phyloP scores from a whole-genome alignment of 2,113 vertebrate species.

The Oxyura jamaicensis region DNA sequence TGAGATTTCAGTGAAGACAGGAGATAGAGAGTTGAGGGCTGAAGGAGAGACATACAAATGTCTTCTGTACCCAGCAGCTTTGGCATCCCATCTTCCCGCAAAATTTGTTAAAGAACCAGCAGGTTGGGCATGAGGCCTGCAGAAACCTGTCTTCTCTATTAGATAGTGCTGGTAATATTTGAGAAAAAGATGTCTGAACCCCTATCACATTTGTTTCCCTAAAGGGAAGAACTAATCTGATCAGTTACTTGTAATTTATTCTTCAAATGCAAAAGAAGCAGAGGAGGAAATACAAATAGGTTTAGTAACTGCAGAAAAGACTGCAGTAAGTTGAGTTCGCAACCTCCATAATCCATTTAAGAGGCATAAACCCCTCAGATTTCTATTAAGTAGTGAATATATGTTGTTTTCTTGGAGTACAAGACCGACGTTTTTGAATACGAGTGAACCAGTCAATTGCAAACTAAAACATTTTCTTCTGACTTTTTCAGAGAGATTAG shows the following conservation, averaged over 20 bases:
- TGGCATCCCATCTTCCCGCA: neutral
- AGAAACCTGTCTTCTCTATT: neutral
- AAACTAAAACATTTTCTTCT: neutral
- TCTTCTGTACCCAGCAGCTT: neutral
- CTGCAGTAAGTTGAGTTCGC: neutral
- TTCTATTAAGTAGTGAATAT: neutral
- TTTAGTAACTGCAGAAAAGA: neutral
- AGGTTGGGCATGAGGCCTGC: neutral
- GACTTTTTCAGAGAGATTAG: neutral
- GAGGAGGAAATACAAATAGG: neutral
- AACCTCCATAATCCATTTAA: neutral
- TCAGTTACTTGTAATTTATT: neutral
- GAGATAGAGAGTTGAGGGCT: neutral
- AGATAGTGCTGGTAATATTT: neutral
- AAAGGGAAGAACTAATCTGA: slow-evolving; percentile 12
- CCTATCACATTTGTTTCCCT: neutral
- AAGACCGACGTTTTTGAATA: neutral
- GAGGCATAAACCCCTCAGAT: neutral
- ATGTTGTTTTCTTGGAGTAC: neutral
- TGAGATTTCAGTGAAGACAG: neutral
- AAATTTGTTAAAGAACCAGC: neutral
- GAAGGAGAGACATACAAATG: neutral
- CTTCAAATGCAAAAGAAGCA: neutral
- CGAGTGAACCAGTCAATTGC: neutral
- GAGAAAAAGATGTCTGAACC: neutral